Evolutionary conservation across 1,140 invertebrate species (phyloP).

Genomic region (Anagrus nilaparvatae): DNA sequence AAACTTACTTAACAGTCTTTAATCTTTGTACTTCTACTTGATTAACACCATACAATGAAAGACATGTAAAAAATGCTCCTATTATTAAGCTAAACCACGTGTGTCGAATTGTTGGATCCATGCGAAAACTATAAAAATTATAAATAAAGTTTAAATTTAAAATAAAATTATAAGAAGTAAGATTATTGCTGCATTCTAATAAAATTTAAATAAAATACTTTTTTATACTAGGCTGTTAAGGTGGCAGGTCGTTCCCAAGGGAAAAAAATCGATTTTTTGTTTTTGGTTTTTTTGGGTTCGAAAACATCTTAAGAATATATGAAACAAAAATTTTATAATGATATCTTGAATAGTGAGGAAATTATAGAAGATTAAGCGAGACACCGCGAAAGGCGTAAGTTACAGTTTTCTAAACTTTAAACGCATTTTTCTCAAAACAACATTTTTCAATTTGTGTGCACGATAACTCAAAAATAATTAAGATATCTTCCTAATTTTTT

Average conservation of each 20-base stretch:
- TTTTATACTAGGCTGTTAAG: too few species aligned
- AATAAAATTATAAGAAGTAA: constrained; percentile 1
- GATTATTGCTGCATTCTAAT: too few species aligned
- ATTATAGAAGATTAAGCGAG: too few species aligned
- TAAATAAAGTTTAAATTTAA: constrained; percentile 4
- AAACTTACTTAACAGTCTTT: constrained; percentile 35
- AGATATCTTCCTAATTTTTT: too few species aligned
- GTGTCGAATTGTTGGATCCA: constrained; percentile 65
- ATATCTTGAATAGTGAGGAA: too few species aligned
- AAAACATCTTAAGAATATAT: neutral
- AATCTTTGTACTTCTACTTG: constrained; percentile 49
- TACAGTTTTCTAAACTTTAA: too few species aligned
- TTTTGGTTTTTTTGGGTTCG: neutral
- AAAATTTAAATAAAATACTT: neutral
- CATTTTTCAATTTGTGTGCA: too few species aligned
- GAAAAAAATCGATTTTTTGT: neutral
- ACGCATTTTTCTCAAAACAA: too few species aligned
- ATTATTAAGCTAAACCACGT: constrained; percentile 62
- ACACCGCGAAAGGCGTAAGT: too few species aligned
- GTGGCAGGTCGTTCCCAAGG: neutral
- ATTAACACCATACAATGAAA: constrained; percentile 72
- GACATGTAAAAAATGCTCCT: constrained; percentile 63
- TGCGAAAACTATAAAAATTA: constrained; percentile 21
- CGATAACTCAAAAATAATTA: too few species aligned
- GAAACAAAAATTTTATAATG: too few species aligned